phyloP scores from a whole-genome alignment of 1,140 invertebrate genomes.

The Hestina assimilis region DNA sequence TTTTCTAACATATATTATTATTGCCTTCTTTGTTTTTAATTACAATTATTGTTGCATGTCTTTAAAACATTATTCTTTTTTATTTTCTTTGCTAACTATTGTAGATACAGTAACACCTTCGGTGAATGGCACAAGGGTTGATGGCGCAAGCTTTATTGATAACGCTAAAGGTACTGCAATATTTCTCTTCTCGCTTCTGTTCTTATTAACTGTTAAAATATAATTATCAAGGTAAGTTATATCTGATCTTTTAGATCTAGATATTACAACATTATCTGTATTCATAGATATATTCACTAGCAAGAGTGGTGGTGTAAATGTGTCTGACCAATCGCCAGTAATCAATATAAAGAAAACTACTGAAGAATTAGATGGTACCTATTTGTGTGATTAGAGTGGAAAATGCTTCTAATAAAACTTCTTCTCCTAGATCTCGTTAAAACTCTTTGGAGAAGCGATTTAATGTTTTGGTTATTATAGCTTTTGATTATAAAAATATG shows the following conservation, averaged over 20 bases:
- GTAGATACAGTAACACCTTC: slow-evolving; percentile 45
- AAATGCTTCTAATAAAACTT: slow-evolving; percentile 1
- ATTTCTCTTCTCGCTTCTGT: background rate
- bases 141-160: slow-evolving; percentile 26
- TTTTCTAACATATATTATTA: background rate
- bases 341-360: slow-evolving; percentile 35
- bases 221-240: background rate
- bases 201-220: background rate
- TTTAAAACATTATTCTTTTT: slow-evolving; percentile 16
- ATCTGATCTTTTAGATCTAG: background rate
- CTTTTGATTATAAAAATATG: no score
- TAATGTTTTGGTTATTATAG: no score
- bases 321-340: slow-evolving; percentile 19
- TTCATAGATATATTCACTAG: slow-evolving; percentile 34
- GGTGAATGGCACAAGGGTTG: slow-evolving; percentile 17
- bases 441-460: no score
- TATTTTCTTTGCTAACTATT: slow-evolving; percentile 32
- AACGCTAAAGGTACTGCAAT: slow-evolving; percentile 32
- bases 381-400: slow-evolving; percentile 4
- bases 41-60: slow-evolving; percentile 19
- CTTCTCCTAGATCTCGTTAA: background rate
- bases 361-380: slow-evolving; percentile 22
- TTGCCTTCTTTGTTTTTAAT: background rate
- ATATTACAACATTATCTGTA: background rate
- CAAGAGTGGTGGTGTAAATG: slow-evolving; percentile 29